phyloP scores from a whole-genome alignment of 2,888 invertebrate genomes.

The Agrotis segetum region DNA sequence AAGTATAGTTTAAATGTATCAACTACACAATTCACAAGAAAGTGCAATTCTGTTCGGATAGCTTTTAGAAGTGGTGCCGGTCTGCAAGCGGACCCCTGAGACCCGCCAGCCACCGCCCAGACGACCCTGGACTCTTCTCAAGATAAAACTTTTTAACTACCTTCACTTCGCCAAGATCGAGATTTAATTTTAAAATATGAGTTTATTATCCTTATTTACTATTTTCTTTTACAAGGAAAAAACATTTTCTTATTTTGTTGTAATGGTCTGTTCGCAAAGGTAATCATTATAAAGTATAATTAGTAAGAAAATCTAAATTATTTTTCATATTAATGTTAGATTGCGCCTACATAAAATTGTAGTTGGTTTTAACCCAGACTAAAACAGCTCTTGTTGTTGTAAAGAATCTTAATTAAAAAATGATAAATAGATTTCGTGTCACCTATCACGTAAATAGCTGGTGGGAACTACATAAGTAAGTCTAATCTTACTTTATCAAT shows the following conservation, averaged over 20 bases:
- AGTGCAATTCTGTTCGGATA: conserved; percentile 65
- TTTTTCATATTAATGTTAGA: conserved; percentile 17
- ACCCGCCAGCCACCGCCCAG: conserved; percentile 44
- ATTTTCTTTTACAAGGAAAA: conserved; percentile 41
- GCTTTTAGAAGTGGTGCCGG: conserved; percentile 54
- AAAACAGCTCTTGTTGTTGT: background rate
- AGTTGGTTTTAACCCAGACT: background rate
- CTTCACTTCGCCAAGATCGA: conserved; percentile 44
- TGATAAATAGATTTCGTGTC: background rate
- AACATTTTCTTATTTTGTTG: conserved; percentile 38
- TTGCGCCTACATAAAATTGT: conserved; percentile 12
- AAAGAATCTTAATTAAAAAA: conserved; percentile 1
- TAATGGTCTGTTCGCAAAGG: conserved; percentile 22
- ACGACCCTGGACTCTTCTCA: conserved; percentile 48
- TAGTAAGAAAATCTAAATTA: conserved; percentile 30
- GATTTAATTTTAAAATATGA: conserved; percentile 58
- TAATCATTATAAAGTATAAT: conserved; percentile 39
- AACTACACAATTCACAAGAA: conserved; percentile 51
- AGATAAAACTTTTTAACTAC: conserved; percentile 67
- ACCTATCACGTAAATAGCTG: background rate
- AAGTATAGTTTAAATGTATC: conserved; percentile 58
- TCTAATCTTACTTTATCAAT: background rate
- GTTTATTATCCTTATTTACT: conserved; percentile 56
- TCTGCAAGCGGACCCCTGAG: conserved; percentile 58
- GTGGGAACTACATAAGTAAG: background rate